These are phyloP conservation scores for Frieseomelitta varia DNA, from an alignment of 1,140 invertebrate species.

Conservation along the genomic window DNA sequence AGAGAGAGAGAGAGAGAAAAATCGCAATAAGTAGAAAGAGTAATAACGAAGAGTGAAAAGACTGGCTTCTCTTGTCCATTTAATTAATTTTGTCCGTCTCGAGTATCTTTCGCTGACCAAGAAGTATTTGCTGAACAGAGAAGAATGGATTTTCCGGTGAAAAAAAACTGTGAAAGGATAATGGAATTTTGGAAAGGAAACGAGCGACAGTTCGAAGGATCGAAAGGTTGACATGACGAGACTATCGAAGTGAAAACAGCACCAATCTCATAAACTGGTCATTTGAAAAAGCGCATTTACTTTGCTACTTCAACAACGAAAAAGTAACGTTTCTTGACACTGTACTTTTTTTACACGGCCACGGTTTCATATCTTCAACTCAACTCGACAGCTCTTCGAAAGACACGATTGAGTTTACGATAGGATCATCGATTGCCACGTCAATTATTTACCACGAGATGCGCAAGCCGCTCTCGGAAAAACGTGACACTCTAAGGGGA, in stretches of 20 bases:
- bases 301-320: background rate
- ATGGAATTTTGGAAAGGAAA: background rate
- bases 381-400: background rate
- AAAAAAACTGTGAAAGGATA: background rate
- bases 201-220: background rate
- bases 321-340: background rate
- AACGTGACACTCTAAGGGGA: too few species aligned
- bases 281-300: conserved; percentile 33
- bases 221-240: background rate
- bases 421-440: background rate
- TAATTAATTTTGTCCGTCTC: background rate
- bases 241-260: background rate
- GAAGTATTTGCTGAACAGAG: background rate
- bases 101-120: background rate
- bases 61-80: background rate
- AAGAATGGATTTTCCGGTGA: background rate
- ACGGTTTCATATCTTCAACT: background rate
- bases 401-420: background rate
- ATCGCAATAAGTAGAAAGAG: background rate
- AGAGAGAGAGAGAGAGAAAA: background rate
- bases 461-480: background rate
- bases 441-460: background rate
- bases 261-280: conserved; percentile 31
- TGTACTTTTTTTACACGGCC: background rate
- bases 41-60: background rate